A percentile compares a stretch with the other conserved stretches of the same genome.
phyloP scores from a whole-genome alignment of 1,140 invertebrate genomes.

The Drosophila pectinifera region DNA sequence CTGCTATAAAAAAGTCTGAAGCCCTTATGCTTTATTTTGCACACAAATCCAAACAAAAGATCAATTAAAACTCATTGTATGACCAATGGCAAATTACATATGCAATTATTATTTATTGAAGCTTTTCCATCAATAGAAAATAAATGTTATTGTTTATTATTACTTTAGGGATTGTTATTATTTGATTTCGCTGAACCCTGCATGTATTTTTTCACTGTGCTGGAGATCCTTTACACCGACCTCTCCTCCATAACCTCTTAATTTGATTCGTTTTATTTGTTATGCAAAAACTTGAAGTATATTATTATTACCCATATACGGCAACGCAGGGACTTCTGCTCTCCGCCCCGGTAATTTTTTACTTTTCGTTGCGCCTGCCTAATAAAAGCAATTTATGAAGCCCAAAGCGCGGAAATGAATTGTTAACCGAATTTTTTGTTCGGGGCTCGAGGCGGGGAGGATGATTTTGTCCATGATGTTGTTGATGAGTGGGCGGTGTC shows the following conservation, averaged over 20 bases:
- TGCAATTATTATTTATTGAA: conserved; percentile 1
- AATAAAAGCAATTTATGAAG: conserved; percentile 83
- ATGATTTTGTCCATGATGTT: conserved; percentile 42
- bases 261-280: conserved; percentile 77
- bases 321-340: neutral
- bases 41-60: neutral
- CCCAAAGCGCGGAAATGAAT: conserved; percentile 82
- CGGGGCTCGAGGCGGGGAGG: conserved; percentile 1
- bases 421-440: conserved; percentile 72
- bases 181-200: neutral
- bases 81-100: neutral
- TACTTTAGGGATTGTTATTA: neutral
- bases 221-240: conserved; percentile 32
- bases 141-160: neutral
- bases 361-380: conserved; percentile 60
- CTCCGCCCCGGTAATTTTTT: conserved; percentile 13
- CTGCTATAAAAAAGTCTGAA: neutral
- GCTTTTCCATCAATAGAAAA: conserved; percentile 6
- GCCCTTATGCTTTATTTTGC: neutral
- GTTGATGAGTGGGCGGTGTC: conserved; percentile 66
- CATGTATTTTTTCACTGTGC: conserved; percentile 4
- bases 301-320: conserved; percentile 65
- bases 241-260: conserved; percentile 51
- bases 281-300: conserved; percentile 80
- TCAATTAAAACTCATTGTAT: conserved; percentile 5